Conservation (phyloP, 2,113 vertebrate species). For the Rhinoptilus africanus region DNA sequence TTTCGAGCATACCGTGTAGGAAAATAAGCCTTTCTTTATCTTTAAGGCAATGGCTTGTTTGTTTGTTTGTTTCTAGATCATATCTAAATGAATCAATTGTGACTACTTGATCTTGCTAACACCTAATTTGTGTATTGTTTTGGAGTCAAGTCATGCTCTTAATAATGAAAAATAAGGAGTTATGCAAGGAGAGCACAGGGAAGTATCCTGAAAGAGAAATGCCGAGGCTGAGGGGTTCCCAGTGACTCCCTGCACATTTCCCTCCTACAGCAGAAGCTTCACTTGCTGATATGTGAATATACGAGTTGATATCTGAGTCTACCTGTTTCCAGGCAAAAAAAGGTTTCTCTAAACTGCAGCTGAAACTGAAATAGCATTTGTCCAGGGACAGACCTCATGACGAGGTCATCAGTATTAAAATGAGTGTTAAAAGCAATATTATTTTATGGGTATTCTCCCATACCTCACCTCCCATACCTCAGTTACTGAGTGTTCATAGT, state of each 20-base stretch:
- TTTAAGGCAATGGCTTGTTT: neutral
- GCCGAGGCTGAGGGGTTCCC: neutral
- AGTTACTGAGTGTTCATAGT: neutral
- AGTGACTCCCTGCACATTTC: neutral
- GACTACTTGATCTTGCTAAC: conserved; percentile 40
- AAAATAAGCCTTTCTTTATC: neutral
- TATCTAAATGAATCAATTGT: conserved; percentile 25
- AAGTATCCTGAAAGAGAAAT: neutral
- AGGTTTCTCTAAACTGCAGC: neutral
- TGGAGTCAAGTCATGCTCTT: neutral
- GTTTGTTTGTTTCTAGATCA: conserved; percentile 8
- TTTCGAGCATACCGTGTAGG: neutral
- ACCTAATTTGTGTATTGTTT: conserved; percentile 45
- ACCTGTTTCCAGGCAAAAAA: neutral
- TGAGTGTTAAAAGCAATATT: neutral
- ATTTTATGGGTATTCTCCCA: neutral
- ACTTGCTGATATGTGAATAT: neutral
- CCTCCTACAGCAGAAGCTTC: neutral
- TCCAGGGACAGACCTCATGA: neutral
- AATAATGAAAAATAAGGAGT: neutral
- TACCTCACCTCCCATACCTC: neutral
- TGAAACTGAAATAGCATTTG: neutral
- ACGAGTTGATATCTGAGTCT: neutral
- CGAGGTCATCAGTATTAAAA: neutral
- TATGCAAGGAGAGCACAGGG: neutral